phyloP scores from a whole-genome alignment of 2,797 vertebrate species.

The Setipinna tenuifilis region DNA sequence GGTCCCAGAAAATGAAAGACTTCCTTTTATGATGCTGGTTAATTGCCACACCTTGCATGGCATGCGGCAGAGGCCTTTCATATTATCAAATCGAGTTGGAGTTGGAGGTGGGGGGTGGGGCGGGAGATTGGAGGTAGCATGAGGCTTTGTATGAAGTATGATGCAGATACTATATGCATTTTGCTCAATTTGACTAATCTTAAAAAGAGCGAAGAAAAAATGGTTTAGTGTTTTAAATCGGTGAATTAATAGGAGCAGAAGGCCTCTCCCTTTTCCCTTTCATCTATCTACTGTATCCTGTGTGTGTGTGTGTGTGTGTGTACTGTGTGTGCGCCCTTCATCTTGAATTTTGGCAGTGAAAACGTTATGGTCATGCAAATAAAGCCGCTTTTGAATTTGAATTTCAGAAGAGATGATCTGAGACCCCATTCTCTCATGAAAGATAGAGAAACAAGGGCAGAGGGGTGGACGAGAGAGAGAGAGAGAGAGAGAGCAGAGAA shows the following conservation, averaged over 20 bases:
- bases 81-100: background rate
- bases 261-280: no score
- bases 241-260: background rate
- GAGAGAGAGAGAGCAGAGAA: background rate
- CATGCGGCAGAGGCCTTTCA: background rate
- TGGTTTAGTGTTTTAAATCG: background rate
- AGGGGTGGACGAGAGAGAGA: no score
- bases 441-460: background rate
- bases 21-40: conserved; percentile 10
- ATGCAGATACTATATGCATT: background rate
- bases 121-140: background rate
- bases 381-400: no score
- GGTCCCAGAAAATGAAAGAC: background rate
- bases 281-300: no score
- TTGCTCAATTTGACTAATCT: background rate
- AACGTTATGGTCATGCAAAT: no score
- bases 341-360: no score
- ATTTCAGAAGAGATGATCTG: background rate
- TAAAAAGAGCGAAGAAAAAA: background rate
- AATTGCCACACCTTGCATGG: conserved; percentile 3
- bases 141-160: background rate
- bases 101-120: background rate
- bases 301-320: no score
- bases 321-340: no score
- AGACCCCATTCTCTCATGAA: background rate